Percentiles rank a stretch among this genome's conserved stretches.
Conservation (phyloP, 2,113 vertebrate species). For the Leucosticte australis region DNA sequence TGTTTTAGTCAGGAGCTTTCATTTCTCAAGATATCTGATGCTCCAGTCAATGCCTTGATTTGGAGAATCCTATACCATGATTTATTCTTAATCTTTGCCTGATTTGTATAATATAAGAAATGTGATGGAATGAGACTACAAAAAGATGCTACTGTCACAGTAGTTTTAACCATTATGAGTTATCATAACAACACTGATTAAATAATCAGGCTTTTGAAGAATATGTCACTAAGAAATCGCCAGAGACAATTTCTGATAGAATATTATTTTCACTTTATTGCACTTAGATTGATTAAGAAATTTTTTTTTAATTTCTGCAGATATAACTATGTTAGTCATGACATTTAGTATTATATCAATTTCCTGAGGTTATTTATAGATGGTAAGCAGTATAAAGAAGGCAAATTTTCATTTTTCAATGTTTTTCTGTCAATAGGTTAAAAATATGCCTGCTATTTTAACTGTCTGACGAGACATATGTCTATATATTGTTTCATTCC, state of each 20-base stretch:
- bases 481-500: background rate
- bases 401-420: background rate
- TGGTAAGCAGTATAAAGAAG: background rate
- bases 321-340: background rate
- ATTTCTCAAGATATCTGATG: background rate
- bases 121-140: background rate
- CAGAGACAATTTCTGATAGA: background rate
- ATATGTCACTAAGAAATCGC: background rate
- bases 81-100: background rate
- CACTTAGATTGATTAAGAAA: background rate
- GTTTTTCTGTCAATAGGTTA: background rate
- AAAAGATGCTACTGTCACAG: background rate
- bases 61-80: background rate
- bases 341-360: background rate
- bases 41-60: background rate
- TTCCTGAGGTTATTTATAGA: background rate
- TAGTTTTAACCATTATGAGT: background rate
- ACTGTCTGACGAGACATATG: background rate
- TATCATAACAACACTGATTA: slow-evolving; percentile 23
- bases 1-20: background rate
- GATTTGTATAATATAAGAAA: background rate
- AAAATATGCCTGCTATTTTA: background rate
- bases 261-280: background rate
- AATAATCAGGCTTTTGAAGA: background rate
- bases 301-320: background rate